Evolutionary conservation across 2,113 vertebrate species (phyloP), one percentile per base, ranked within the genome.

Genomic region (Macquaria ambigua): DNA sequence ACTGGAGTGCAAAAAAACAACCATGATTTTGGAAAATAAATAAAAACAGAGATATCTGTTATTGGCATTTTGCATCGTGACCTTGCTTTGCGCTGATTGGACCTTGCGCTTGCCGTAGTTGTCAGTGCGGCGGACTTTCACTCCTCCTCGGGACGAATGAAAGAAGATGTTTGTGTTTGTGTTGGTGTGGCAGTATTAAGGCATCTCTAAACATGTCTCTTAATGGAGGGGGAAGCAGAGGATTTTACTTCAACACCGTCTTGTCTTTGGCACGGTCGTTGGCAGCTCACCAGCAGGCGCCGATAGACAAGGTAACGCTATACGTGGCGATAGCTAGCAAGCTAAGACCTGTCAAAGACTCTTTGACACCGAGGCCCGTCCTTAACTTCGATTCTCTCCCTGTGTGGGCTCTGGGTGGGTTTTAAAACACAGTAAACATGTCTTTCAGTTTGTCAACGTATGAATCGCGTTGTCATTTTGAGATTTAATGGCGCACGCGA

Each of bases 211-310:
- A 74, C 87, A 97, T 97, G 95, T 93, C 95, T 71, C 61, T 93
- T 0, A 87, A 88, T 83, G 92, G 94, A 76, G 91, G 83, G 14
- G 93, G 93, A 14, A 85, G 95, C 46, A 94, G 97, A 63, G 97
- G 97, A 0, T 99, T 99, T 89, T 99, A 99, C 89, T 98, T 99
- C 88, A 97, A 96, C 91, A 99, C 98, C 0, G 98, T 99, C 55
- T 84, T 99, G 89, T 98, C 98, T 0, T 83, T 99, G 91, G 97
- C 98, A 8, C 97, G 98, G 10, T 99, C 98, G 10, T 86, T 99
- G 91, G 97, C 98, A 0, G 97, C 97, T 82, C 97, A 99, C 94
- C 96, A 91, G 63, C 97, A 96, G 0, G 97, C 97, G 14, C 97
- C 98, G 1, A 83, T 98, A 89, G 98, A 99, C 23, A 99, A 99